phyloP scores from a whole-genome alignment of 2,888 invertebrate species.

The Heliconius aoede region DNA sequence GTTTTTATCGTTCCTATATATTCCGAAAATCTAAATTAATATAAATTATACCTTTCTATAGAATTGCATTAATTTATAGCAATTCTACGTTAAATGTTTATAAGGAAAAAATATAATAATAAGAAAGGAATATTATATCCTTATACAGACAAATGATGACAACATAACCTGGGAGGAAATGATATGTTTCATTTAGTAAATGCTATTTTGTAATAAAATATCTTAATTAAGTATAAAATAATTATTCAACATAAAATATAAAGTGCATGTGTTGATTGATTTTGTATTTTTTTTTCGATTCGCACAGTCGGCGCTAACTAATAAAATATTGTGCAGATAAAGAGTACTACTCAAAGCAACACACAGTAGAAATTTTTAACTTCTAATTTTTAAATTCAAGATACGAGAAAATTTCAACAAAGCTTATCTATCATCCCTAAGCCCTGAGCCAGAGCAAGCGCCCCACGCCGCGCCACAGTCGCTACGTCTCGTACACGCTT shows the following conservation, averaged over 20 bases:
- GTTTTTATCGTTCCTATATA: no score
- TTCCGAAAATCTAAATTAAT: no score
- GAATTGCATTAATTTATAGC: no score
- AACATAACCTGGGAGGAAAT: neutral
- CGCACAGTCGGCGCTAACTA: no score
- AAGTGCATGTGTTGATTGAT: neutral
- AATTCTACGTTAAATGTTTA: no score
- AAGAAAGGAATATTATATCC: neutral
- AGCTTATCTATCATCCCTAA: neutral
- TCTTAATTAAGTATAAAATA: no score
- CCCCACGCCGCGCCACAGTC: neutral
- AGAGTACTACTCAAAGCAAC: neutral
- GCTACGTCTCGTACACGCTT: slow-evolving; percentile 6
- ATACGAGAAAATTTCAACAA: neutral
- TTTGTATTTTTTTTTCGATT: neutral
- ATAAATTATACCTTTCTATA: no score
- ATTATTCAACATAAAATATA: neutral
- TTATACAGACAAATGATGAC: neutral
- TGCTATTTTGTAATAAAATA: neutral
- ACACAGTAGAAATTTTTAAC: neutral
- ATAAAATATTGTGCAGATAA: neutral
- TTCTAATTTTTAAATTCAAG: neutral
- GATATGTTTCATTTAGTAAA: neutral
- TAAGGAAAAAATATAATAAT: no score
- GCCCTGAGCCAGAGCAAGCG: neutral